These are phyloP conservation scores for Gymnodraco acuticeps DNA, from an alignment of 2,797 vertebrate species.

Conservation along the genomic window DNA sequence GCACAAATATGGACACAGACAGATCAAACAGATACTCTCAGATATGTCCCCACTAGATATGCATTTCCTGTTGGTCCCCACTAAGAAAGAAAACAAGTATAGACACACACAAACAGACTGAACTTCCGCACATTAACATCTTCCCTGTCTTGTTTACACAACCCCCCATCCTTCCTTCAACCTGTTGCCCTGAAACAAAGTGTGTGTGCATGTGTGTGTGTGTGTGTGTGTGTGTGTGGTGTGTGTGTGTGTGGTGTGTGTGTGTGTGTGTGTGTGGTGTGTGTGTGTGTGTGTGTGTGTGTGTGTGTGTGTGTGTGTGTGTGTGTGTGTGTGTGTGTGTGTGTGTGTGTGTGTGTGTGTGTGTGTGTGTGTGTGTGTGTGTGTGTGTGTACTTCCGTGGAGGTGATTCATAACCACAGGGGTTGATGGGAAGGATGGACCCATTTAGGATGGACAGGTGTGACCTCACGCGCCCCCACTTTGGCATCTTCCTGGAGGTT, in stretches of 20 bases:
- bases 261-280: constrained; percentile 26
- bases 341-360: constrained; percentile 28
- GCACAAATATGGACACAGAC: too few relatives aligned
- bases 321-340: constrained; percentile 19
- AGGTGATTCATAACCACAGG: constrained; percentile 58
- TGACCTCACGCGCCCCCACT: constrained; percentile 52
- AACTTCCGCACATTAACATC: constrained; percentile 48
- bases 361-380: constrained; percentile 24
- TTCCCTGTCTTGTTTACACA: constrained; percentile 60
- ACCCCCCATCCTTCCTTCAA: constrained; percentile 44
- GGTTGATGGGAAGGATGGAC: constrained; percentile 54
- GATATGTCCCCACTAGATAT: too few relatives aligned
- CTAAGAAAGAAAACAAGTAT: background rate
- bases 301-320: constrained; percentile 14
- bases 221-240: background rate
- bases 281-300: constrained; percentile 28
- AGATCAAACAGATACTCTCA: too few relatives aligned
- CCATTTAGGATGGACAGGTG: constrained; percentile 64
- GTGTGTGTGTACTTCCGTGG: constrained; percentile 27
- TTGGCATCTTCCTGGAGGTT: background rate
- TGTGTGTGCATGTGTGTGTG: too few relatives aligned
- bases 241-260: constrained; percentile 26
- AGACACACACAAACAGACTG: constrained; percentile 3
- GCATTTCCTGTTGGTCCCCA: too few relatives aligned
- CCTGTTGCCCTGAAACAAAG: constrained; percentile 20